Evolutionary conservation across 1,140 invertebrate genomes (phyloP).

Genomic region (Colletes latitarsis): DNA sequence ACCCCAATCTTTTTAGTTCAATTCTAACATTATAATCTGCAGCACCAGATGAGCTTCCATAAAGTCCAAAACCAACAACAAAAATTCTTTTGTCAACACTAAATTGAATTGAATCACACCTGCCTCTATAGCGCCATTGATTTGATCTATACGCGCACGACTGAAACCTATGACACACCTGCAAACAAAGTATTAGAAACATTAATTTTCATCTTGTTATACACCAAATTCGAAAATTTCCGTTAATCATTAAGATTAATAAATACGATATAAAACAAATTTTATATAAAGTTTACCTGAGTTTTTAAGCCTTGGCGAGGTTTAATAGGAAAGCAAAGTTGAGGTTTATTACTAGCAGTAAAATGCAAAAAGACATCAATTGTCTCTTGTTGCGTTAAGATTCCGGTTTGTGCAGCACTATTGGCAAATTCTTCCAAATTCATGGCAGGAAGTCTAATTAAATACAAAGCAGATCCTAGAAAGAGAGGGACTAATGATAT

Average conservation of each 20-base stretch:
- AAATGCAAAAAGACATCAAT: constrained; percentile 96
- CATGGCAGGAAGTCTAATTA: constrained; percentile 95
- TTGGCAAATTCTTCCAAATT: constrained; percentile 95
- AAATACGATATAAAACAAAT: not conserved
- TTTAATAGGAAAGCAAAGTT: constrained; percentile 90
- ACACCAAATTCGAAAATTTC: not conserved
- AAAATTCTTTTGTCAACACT: constrained; percentile 96
- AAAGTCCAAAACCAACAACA: constrained; percentile 95
- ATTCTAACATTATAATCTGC: constrained; percentile 95
- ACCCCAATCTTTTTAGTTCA: constrained; percentile 92
- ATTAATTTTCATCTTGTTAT: not conserved
- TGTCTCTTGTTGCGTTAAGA: constrained; percentile 93
- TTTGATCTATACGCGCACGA: constrained; percentile 97
- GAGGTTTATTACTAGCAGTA: constrained; percentile 91
- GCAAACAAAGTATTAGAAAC: constrained; percentile 47
- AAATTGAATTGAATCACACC: constrained; percentile 96
- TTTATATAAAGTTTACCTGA: constrained; percentile 81
- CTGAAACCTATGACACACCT: constrained; percentile 96
- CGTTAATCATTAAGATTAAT: not conserved
- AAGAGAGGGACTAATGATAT: constrained; percentile 66
- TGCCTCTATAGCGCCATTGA: constrained; percentile 95
- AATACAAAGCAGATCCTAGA: constrained; percentile 89
- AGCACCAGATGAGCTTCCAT: constrained; percentile 95
- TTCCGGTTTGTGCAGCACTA: constrained; percentile 92
- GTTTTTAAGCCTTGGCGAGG: constrained; percentile 92